Conservation (phyloP, 2,888 invertebrate genomes). For the Zaprionus obscuricornis region DNA sequence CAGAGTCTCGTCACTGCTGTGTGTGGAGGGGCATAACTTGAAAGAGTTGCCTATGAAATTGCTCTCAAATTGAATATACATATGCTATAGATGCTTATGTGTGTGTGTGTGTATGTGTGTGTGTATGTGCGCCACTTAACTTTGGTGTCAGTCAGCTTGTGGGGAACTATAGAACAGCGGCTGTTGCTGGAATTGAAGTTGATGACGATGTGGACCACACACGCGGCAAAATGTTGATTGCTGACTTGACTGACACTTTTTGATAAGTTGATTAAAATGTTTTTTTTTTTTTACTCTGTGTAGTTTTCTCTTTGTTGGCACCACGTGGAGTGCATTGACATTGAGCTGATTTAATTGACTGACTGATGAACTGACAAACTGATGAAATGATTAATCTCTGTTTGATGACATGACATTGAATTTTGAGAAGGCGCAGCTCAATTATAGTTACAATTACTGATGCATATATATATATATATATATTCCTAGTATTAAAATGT, state of each 20-base stretch:
- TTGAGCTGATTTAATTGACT: constrained; percentile 66
- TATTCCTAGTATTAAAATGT: constrained; percentile 25
- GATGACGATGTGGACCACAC: constrained; percentile 65
- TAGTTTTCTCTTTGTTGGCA: constrained; percentile 9
- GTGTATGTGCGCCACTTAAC: constrained; percentile 71
- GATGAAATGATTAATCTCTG: constrained; percentile 9
- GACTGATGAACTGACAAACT: constrained; percentile 30
- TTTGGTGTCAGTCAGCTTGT: constrained; percentile 74
- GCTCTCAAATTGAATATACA: constrained; percentile 35
- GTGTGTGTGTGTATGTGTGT: constrained; percentile 21
- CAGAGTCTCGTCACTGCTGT: constrained; percentile 7
- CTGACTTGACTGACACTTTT: constrained; percentile 79
- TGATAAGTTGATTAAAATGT: constrained; percentile 82
- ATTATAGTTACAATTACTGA: constrained; percentile 18
- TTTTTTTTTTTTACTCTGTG: constrained; percentile 31
- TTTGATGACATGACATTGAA: too few species aligned
- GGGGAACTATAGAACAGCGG: constrained; percentile 25
- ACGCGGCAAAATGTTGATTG: constrained; percentile 77
- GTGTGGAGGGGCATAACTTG: constrained; percentile 8
- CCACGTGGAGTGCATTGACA: constrained; percentile 68
- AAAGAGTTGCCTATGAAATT: constrained; percentile 31
- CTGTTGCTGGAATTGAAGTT: constrained; percentile 6
- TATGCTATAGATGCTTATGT: constrained; percentile 13
- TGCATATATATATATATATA: too few species aligned
- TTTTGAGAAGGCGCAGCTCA: too few species aligned